Evolutionary conservation across 2,888 invertebrate genomes (phyloP), one percentile per base, ranked within the genome.

Genomic region (Erebia palarica): DNA sequence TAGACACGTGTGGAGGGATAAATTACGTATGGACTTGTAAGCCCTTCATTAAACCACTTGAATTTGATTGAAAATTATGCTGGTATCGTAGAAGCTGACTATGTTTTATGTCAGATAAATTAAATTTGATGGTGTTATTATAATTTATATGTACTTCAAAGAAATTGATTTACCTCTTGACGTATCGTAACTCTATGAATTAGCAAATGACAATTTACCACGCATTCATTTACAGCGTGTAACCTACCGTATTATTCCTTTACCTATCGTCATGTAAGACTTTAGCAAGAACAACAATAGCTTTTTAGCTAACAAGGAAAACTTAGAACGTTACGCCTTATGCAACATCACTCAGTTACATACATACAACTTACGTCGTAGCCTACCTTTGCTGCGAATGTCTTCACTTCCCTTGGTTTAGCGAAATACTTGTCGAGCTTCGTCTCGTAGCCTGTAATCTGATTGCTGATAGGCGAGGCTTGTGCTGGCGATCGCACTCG

Each of bases 341-440:
- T 49, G 49, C 58, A 71, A 70, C 36, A 44, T n/a, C 18, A 51
- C 16, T 18, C 63, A 47, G 44, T 59, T 68, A 65, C 55, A 42
- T 64, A 58, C 27, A 36, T 36, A 36, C 36, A 71, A 76, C 65
- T 75, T 69, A 75, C 74, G 58, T 70, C 65, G 51, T 73, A 76
- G 63, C 71, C 57, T 88, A 92, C 91, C 88, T 92, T 92, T 64
- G 84, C 81, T 53, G 84, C 72, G 72, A 88, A 90, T 63, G 85
- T 81, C 75, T 89, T 90, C 72, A 84, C 78, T 70, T 92, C 90
- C 74, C 84, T 86, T 10, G 91, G 90, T 68, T 88, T 91, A 44
- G 87, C 74, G 78, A 93, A 93, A 77, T 93, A 93, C 78, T 91
- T 92, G 72, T 92, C 91, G 7, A 92, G 79, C 76, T 93, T 92